Evolutionary conservation across 2,888 invertebrate species (phyloP), one percentile per base, ranked within the genome.

Genomic region (Alviniconcha strummeri): DNA sequence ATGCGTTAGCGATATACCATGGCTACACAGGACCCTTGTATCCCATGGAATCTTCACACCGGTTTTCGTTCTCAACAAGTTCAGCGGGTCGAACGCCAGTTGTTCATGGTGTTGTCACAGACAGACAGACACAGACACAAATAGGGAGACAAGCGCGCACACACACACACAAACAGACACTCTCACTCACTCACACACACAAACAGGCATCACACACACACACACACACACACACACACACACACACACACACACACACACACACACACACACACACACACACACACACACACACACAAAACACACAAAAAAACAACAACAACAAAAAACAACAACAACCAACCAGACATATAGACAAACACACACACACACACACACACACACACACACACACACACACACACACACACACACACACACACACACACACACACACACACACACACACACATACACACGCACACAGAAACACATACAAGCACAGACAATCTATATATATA

Each of bases 361-460:
- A 3, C 69, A 69, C 1, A 69, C 69, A 69, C 6, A 69, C 36
- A 72, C 36, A 36, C 36, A 19, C 36, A 36, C 72, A 36, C 36
- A 36, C 36, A 0, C 36, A 36, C 72, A 36, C 4, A 4, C 11
- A 72, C 36, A 3, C 36, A 11, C 36, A 7, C 36, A 7, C 36
- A 11, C 4, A 7, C 6, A 8, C 0, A 11, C 36, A 36, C 36
- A 36, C 36, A 36, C 5, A 69, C 69, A 69, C 5, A 69, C 13
- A 69, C 69, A 69, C 64, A 64, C 64, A 64, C 64, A 64, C 64
- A 64, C 64, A 69, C 69, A 69, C 69, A 71, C 17, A n/a, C 71
- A 71, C 71, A 71, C 19, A n/a, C 64, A 5, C 64, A 5, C 64
- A 5, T 9, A 5, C 64, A 5, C 64, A 5, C 64, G 8, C 64